Evolutionary conservation across 2,113 vertebrate genomes (phyloP).

Genomic region (Nestor notabilis): DNA sequence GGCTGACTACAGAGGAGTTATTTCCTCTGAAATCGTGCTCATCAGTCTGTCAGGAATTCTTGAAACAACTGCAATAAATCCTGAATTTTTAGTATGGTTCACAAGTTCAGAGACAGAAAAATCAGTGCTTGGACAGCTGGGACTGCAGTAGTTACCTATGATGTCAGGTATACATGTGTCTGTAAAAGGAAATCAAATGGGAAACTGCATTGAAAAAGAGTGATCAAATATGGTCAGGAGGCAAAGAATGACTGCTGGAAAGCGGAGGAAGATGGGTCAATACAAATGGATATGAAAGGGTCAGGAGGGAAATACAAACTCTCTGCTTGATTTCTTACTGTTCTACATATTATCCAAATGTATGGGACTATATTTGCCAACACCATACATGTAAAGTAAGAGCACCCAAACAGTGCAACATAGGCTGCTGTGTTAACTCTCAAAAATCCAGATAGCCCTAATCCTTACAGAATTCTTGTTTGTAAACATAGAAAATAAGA

Average conservation of each 20-base stretch:
- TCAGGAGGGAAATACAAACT: not conserved
- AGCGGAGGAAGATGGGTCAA: not conserved
- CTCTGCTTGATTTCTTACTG: not conserved
- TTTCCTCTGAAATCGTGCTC: constrained; percentile 27
- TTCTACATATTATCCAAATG: not conserved
- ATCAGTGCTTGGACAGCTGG: not conserved
- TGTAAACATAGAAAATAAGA: not conserved
- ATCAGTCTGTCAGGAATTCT: constrained; percentile 12
- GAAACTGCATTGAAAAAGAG: not conserved
- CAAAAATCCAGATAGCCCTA: not conserved
- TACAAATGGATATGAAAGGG: not conserved
- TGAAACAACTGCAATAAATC: constrained; percentile 50
- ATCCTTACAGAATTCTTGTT: not conserved
- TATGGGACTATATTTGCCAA: not conserved
- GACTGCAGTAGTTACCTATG: not conserved
- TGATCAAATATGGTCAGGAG: constrained; percentile 5
- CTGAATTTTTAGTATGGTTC: constrained; percentile 56
- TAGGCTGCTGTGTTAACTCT: not conserved
- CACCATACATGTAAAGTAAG: not conserved
- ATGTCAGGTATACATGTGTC: constrained; percentile 4
- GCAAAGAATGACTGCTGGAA: not conserved
- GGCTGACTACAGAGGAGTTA: not conserved
- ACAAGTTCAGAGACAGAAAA: constrained; percentile 49
- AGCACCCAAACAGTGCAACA: not conserved
- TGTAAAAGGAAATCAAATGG: not conserved